Base-by-base conservation (phyloP, 2,888 invertebrate genomes). In the Ischnus inquisitorius region DNA sequence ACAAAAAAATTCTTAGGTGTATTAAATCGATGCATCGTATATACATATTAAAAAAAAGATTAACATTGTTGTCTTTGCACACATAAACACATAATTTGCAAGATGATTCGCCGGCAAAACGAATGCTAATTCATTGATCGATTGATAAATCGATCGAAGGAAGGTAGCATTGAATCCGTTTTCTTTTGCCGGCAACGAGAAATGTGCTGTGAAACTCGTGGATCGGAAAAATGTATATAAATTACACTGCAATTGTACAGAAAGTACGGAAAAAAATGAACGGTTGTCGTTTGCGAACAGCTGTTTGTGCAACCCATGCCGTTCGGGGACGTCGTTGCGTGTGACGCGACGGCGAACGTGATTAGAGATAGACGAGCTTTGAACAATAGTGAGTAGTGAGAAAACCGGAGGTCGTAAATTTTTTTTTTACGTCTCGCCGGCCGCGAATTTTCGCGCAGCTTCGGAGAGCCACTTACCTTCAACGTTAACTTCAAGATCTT, bases 401-500 rank as follows among this genome's bases (percentile, higher is more conserved):
- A 74, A 25, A 57, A n/a, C 14, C 43, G 48, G 46, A 14, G 19
- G 6, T 62, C 39, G 34, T 46, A 65, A 65, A 51, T 10, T 39
- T n/a, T 19, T 51, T 46, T 19, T 64, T 69, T 60, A 41, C 6
- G 22, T 74, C 48, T 79, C 41, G 4, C 8, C 34, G 34, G 34
- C 1, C 4, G 34, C 34, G 34, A 34, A 5, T 71, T 77, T 82
- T 77, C n/a, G 19, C 14, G 41, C 10, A 3, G 5, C 28, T 22
- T 28, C 10, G 16, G 14, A 57, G 4, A 57, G 54, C n/a, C n/a
- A 92, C 95, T 95, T 95, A 98, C 98, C 98, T 97, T 98, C 98
- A 94, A 99, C 98, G 95, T 98, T 98, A 92, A 99, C 98, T 95
- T 98, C 98, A 90, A 98, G 97, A 94, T 98, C 98, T 93, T 98